A percentile compares a stretch with the other conserved stretches of the same genome.
These are phyloP conservation scores for Plectropomus leopardus DNA, from an alignment of 2,113 vertebrate genomes.

Conservation along the genomic window DNA sequence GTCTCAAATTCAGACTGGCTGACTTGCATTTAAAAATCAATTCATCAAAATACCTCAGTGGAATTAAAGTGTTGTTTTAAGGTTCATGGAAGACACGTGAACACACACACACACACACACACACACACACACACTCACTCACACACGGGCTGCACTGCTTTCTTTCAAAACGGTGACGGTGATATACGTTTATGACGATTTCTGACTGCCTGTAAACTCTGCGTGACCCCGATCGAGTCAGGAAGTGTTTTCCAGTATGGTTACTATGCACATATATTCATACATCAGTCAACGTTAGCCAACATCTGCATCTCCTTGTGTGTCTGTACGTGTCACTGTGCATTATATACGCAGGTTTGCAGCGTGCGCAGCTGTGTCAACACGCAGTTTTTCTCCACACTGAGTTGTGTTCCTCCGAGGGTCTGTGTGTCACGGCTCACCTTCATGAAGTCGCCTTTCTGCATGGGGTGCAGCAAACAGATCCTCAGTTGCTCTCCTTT, in stretches of 20 bases:
- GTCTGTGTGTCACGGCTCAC: slow-evolving; percentile 77
- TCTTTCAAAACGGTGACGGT: slow-evolving; percentile 5
- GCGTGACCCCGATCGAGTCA: slow-evolving; percentile 3
- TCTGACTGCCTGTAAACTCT: slow-evolving; percentile 17
- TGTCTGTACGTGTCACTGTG: not conserved
- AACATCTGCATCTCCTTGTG: slow-evolving; percentile 26
- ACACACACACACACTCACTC: too few species aligned
- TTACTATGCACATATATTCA: slow-evolving; percentile 3
- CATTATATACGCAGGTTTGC: not conserved
- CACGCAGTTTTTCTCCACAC: slow-evolving; percentile 2
- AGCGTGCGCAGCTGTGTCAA: slow-evolving; percentile 51
- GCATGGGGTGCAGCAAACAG: slow-evolving; percentile 91
- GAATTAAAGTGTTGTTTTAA: slow-evolving; percentile 31
- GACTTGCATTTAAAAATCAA: slow-evolving; percentile 29
- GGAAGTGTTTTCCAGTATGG: slow-evolving; percentile 20
- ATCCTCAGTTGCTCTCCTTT: slow-evolving; percentile 89
- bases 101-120: too few species aligned
- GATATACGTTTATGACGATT: not conserved
- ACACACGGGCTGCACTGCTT: not conserved
- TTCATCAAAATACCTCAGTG: slow-evolving; percentile 35
- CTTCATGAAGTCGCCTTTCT: slow-evolving; percentile 92
- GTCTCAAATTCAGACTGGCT: slow-evolving; percentile 30
- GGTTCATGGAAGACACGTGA: not conserved
- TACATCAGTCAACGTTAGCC: not conserved
- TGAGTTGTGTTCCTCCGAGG: not conserved